These are phyloP conservation scores for Phallusia fumigata DNA, from an alignment of 23 tunicate species.

Conservation along the genomic window DNA sequence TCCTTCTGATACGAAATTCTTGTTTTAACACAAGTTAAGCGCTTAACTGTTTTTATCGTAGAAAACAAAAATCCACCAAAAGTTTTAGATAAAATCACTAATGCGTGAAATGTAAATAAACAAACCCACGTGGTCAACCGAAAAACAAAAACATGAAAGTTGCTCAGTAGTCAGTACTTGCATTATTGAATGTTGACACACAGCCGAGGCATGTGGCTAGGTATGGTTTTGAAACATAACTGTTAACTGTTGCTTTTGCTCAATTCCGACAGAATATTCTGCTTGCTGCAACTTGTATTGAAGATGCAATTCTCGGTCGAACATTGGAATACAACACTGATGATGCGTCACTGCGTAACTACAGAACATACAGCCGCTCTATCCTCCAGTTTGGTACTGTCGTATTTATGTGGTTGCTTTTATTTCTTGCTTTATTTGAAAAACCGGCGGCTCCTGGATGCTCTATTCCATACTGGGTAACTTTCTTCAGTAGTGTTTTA, in stretches of 20 bases:
- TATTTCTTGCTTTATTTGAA: conserved; percentile 76
- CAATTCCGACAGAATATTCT: conserved; percentile 43
- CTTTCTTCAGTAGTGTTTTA: not conserved
- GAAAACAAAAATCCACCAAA: no score
- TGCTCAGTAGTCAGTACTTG: not conserved
- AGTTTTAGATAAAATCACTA: not conserved
- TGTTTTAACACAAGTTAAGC: no score
- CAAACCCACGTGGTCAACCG: not conserved
- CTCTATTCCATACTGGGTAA: conserved; percentile 73
- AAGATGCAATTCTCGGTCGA: conserved; percentile 81
- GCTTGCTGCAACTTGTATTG: conserved; percentile 72
- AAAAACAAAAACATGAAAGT: not conserved
- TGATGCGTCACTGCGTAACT: conserved; percentile 32
- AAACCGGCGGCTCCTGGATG: conserved; percentile 72
- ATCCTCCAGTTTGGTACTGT: conserved; percentile 46
- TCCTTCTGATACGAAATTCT: no score
- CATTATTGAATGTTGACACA: no score
- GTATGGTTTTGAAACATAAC: no score
- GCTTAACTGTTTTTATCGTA: no score
- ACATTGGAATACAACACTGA: conserved; percentile 83
- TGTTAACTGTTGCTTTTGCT: no score
- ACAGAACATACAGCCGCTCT: conserved; percentile 58
- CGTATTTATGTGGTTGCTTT: conserved; percentile 60
- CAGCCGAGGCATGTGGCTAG: no score
- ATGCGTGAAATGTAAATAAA: not conserved